Base-by-base conservation (phyloP, 1,140 invertebrate species). In the Bathynomus jamesi region DNA sequence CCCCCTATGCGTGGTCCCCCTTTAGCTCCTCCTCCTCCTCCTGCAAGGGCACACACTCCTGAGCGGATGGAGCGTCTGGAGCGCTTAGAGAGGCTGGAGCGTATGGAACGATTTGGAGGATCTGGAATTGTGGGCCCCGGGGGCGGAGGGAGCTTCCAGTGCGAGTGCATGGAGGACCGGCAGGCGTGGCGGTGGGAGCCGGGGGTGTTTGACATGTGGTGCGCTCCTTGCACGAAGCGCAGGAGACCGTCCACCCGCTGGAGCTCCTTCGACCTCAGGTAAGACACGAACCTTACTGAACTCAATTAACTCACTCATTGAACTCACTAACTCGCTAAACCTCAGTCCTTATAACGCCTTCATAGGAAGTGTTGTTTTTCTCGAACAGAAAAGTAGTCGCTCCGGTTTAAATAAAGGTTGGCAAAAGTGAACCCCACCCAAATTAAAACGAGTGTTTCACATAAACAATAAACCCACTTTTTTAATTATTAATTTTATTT, bases 181-280 rank as follows among this genome's bases (percentile, higher is more conserved):
- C 72, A 67, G 28, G 67, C 69, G 67, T 46, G 46, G 40, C 68
- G 72, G 8, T 73, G 71, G 67, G 71, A 70, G 32, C 66, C 70
- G 4, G 70, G 74, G 10, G 71, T 73, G 2, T 70, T 76, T 24
- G 68, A 71, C 40, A 73, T 71, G 67, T 76, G 74, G 74, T 72
- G 71, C 13, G 62, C 60, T 62, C 67, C 70, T 7, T 70, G 74
- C 60, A 76, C 70, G 60, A 69, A 70, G 65, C 71, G 69, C 25
- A 21, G 70, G 1, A 25, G 70, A 11, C 69, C 69, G 70, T 68
- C 70, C 3, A 68, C 65, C 13, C 53, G 40, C 40, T 70, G 71
- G 67, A 70, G 67, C 29, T 73, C 71, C n/a, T 60, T 76, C 28
- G 70, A 72, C 31, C 62, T 73, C 24, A 72, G 71, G 74, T 71